Conservation (phyloP, 2,113 vertebrate genomes). For the Himantopus leucocephalus region DNA sequence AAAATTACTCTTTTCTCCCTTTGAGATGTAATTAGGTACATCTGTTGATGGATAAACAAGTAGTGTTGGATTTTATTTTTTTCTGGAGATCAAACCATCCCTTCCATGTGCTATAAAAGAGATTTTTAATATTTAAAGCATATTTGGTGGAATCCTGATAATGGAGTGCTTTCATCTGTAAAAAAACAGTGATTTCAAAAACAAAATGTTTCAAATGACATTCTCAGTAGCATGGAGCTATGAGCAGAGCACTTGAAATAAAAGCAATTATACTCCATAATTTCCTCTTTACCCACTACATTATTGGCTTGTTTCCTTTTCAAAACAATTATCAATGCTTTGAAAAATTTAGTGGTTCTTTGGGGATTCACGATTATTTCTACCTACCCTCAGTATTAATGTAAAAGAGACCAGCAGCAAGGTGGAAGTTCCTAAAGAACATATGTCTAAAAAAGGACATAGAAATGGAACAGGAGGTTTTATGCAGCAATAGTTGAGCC, state of each 20-base stretch:
- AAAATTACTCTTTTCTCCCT: constrained; percentile 41
- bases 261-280: constrained; percentile 22
- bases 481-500: neutral
- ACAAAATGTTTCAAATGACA: constrained; percentile 64
- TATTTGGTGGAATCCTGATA: constrained; percentile 60
- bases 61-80: constrained; percentile 35
- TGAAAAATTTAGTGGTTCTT: neutral
- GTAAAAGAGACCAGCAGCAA: neutral
- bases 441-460: neutral
- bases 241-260: constrained; percentile 28
- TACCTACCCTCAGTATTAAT: neutral
- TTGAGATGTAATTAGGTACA: constrained; percentile 68
- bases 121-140: constrained; percentile 73
- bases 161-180: constrained; percentile 70
- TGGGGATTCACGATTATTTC: neutral
- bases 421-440: neutral
- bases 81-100: constrained; percentile 48
- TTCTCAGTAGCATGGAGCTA: neutral
- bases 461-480: neutral
- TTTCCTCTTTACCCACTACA: constrained; percentile 36
- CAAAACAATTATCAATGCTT: neutral
- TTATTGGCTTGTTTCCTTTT: constrained; percentile 9
- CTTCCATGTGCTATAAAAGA: constrained; percentile 50
- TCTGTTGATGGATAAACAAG: constrained; percentile 74
- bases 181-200: constrained; percentile 46